Evolutionary conservation across 2,888 invertebrate genomes (phyloP), one percentile per base, ranked within the genome.

Genomic region (Dynastes maya): DNA sequence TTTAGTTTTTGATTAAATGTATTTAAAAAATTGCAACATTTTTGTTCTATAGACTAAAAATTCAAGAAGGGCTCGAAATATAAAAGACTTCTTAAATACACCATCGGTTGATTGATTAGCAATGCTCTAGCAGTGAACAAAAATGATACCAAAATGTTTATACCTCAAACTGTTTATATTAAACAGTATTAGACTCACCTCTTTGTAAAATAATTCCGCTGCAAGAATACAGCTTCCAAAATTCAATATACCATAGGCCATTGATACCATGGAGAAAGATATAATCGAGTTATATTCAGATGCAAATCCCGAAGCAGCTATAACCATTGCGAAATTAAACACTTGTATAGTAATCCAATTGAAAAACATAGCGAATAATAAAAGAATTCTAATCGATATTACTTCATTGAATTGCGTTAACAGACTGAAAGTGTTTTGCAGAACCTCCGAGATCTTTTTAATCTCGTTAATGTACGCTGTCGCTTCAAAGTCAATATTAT

Each of bases 161-260:
- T 37, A 37, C 32, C 32, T 5, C 32, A 22, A 37, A 37, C 3
- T 37, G 6, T 6, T 37, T 37, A 6, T 37, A 6, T 37, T 45
- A 8, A 45, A 9, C 61, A 16, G 61, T 11, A 16, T 3, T 8
- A 16, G 9, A 29, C 13, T 64, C 6, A 64, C 64, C 64, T 64
- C 64, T n/a, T 64, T 64, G 32, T 29, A 32, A 32, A 27, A 64
- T 5, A 64, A 27, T 64, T 64, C 64, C n/a, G 64, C 64, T 29
- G 64, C 6, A 5, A 64, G 37, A 37, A 64, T 29, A n/a, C 9
- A 64, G 29, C 37, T 32, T 32, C 22, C 29, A 29, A 64, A 32
- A 5, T n/a, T 29, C n/a, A 64, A 4, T n/a, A 64, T 11, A 4
- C 37, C 0, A 32, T 64, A 29, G 6, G 32, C 2, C 64, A 64